These are phyloP conservation scores for Neoaliturus tenellus DNA, from an alignment of 2,888 invertebrate species.

Conservation along the genomic window DNA sequence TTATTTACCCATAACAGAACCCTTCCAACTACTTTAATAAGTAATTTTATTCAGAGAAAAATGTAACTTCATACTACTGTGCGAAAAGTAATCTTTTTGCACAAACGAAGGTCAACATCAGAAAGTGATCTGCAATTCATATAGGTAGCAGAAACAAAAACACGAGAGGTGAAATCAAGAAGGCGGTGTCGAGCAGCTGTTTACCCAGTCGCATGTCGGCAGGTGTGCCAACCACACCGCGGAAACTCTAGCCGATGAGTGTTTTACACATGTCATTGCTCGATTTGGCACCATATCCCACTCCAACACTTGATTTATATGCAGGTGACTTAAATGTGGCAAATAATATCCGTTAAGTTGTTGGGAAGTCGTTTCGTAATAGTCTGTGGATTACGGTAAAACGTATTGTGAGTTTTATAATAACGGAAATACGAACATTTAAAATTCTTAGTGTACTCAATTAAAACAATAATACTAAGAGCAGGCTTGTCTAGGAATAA, in stretches of 20 bases:
- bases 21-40: no score
- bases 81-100: no score
- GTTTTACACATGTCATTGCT: slow-evolving; percentile 2
- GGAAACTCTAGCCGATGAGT: slow-evolving; percentile 5
- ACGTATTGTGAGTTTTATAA: no score
- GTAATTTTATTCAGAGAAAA: no score
- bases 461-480: no score
- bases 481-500: no score
- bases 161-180: slow-evolving; percentile 13
- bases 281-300: background rate
- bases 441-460: no score
- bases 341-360: background rate
- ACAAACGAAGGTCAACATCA: background rate
- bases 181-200: slow-evolving; percentile 14
- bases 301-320: background rate
- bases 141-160: slow-evolving; percentile 9
- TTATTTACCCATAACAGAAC: no score
- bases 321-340: background rate
- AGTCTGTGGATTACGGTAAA: background rate
- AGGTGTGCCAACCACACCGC: slow-evolving; percentile 1
- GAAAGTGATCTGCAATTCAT: slow-evolving; percentile 3
- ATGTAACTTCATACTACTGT: no score
- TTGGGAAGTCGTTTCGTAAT: background rate
- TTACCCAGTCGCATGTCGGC: background rate
- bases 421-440: no score